Percentiles rank a stretch among this genome's conserved stretches.
Conservation (phyloP, 37 sponge, comb jelly and placozoan species). For the Cliona cf. orientalis region DNA sequence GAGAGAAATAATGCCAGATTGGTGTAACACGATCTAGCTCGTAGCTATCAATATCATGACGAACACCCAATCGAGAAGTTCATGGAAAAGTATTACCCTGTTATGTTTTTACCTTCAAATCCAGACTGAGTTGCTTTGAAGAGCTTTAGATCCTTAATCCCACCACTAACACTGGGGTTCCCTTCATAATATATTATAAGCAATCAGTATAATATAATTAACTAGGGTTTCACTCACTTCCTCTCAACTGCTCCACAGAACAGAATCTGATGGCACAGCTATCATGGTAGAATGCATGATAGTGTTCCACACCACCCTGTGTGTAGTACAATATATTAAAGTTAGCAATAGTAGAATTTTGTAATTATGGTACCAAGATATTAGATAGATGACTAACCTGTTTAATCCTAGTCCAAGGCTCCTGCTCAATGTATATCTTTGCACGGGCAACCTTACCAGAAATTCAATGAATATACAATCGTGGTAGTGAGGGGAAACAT, state of each 20-base stretch:
- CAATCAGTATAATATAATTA: background rate
- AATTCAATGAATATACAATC: background rate
- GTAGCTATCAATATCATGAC: background rate
- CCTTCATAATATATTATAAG: background rate
- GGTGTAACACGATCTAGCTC: background rate
- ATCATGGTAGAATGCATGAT: conserved; percentile 64
- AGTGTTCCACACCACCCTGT: conserved; percentile 42
- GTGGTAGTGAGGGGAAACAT: background rate
- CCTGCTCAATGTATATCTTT: conserved; percentile 40
- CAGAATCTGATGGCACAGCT: conserved; percentile 37
- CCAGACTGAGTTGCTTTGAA: conserved; percentile 75
- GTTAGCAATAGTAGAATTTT: background rate
- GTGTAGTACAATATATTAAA: background rate
- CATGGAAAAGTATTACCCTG: background rate
- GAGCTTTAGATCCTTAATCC: conserved; percentile 56
- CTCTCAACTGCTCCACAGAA: conserved; percentile 38
- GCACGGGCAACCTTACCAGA: conserved; percentile 8
- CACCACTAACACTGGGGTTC: conserved; percentile 25
- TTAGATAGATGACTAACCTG: conserved; percentile 1
- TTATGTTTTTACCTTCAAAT: conserved; percentile 44
- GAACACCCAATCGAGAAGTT: background rate
- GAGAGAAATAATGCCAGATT: background rate
- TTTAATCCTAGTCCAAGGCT: conserved; percentile 45
- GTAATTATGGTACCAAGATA: background rate
- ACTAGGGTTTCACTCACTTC: conserved; percentile 9